A percentile compares a stretch with the other conserved stretches of the same genome.
Conservation (phyloP, 2,797 vertebrate species). For the Margarornis squamiger region DNA sequence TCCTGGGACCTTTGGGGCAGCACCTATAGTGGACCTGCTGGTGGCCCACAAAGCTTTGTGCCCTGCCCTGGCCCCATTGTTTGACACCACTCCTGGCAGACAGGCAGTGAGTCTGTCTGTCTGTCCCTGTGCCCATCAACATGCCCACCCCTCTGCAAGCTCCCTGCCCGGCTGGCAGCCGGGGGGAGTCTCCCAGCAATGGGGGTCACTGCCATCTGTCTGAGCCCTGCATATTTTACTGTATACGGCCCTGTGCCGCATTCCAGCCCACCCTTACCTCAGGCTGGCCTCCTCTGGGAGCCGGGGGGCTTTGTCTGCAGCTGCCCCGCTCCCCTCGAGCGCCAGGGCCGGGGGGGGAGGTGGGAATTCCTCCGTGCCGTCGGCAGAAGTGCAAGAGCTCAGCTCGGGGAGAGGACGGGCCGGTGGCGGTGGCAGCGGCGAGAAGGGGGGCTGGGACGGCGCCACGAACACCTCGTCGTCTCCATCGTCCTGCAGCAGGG, state of each 20-base stretch:
- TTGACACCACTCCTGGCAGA: neutral
- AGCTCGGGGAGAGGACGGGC: neutral
- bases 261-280: constrained; percentile 62
- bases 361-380: constrained; percentile 22
- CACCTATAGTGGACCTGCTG: neutral
- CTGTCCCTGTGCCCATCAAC: neutral
- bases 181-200: fast-evolving
- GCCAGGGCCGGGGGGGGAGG: neutral
- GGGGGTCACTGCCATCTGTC: neutral
- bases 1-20: neutral
- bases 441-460: constrained; percentile 26
- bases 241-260: neutral
- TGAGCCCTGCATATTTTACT: neutral
- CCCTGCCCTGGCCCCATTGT: neutral
- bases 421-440: neutral
- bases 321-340: neutral
- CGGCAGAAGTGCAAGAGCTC: neutral
- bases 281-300: neutral
- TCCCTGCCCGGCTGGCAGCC: neutral
- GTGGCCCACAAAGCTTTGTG: neutral
- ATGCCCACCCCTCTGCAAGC: neutral
- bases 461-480: constrained; percentile 85
- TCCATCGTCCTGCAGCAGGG: constrained; percentile 58
- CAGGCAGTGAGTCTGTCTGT: neutral
- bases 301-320: neutral